A percentile compares a stretch with the other conserved stretches of the same genome.
Evolutionary conservation across 2,888 invertebrate species (phyloP).

Genomic region (Chymomyza fuscimana): DNA sequence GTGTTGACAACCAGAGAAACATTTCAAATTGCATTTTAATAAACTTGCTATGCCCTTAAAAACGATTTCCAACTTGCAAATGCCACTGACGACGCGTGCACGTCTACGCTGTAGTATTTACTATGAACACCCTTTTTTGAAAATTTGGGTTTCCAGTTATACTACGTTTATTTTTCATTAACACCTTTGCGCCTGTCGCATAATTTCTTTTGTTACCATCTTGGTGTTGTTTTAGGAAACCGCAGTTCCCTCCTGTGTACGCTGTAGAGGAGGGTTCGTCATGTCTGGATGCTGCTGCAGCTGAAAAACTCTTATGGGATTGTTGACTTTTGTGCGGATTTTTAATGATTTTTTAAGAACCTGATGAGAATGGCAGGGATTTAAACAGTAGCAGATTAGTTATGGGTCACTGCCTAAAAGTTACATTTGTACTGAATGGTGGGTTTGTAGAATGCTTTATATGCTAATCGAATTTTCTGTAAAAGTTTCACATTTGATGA

Average conservation of each 20-base stretch:
- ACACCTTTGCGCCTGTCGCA: conserved; percentile 49
- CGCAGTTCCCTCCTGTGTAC: conserved; percentile 29
- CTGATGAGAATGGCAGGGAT: background rate
- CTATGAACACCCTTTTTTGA: conserved; percentile 19
- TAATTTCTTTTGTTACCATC: conserved; percentile 53
- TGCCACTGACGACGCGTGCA: background rate
- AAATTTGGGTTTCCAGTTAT: conserved; percentile 7
- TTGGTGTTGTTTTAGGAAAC: conserved; percentile 61
- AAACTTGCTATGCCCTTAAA: conserved; percentile 47
- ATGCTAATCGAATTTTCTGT: background rate
- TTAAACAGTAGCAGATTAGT: background rate
- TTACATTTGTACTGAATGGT: background rate
- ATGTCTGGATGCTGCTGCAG: conserved; percentile 25
- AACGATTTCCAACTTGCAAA: conserved; percentile 6
- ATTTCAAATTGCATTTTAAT: conserved; percentile 71
- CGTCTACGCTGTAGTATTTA: conserved; percentile 3
- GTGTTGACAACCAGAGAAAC: conserved; percentile 68
- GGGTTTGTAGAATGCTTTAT: background rate
- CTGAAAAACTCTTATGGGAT: conserved; percentile 37
- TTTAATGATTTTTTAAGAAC: background rate
- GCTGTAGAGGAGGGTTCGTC: too few relatives aligned
- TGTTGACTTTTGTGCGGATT: conserved; percentile 52
- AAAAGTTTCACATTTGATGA: background rate
- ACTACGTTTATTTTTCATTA: conserved; percentile 61
- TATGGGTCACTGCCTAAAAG: background rate